Base-by-base conservation (phyloP, 2,113 vertebrate species). In the Sorex fumeus region DNA sequence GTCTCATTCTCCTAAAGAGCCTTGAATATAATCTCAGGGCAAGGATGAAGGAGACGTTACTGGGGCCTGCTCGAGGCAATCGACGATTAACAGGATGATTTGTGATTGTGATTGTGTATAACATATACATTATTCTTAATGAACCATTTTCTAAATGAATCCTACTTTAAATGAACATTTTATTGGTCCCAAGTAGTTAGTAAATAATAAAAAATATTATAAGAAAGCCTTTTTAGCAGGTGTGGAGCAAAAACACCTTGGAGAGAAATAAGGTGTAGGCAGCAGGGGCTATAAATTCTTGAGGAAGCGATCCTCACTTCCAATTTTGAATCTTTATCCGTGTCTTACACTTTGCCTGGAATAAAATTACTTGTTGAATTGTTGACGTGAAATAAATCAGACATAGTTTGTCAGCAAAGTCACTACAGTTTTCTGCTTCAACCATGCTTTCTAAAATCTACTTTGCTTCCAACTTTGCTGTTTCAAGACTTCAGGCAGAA, bases 361-460 rank as follows among this genome's bases (percentile, higher is more conserved):
- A 93, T 72, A 23, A 45, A 92, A 81, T 43, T 21, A 3, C 84
- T 91, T 91, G 88, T 93, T 96, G 94, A 94, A 75, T 83, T 88
- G 76, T 88, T 91, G 71, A 85, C 25, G 50, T 69, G 40, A 91
- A 93, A 93, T 6, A 8, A 62, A 23, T 82, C 45, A 84, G 75
- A 76, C 70, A 57, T 62, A 72, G 74, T 79, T 74, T 78, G 93
- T 95, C 93, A 95, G 75, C 79, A 94, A 93, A 91, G 76, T 75
- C 64, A 80, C 85, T 82, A 90, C 91, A 91, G 93, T 71, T 94
- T 91, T 93, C 88, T 85, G 72, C 70, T 69, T 93, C 88, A 72
- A n/a, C 83, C 45, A 50, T 43, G 77, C 43, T 90, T 96, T 95
- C 70, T 76, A 30, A 81, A 77, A 91, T 93, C 75, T 64, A 43